Conservation (phyloP, 2,797 vertebrate genomes). For the Microchirus variegatus region DNA sequence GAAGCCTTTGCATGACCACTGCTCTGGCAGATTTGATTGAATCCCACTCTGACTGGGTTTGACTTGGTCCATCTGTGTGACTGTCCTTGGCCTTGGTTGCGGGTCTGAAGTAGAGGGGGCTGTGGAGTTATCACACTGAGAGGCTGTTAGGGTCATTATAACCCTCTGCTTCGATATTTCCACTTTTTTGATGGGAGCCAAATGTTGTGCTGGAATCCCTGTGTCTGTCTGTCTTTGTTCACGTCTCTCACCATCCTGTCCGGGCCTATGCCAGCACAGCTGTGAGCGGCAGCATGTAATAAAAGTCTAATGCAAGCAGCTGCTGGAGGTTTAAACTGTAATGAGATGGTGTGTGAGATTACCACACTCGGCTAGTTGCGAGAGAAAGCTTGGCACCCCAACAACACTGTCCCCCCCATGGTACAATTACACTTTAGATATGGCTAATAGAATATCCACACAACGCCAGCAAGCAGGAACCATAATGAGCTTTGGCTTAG, state of each 20-base stretch:
- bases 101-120: constrained; percentile 52
- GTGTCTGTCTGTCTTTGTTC: constrained; percentile 79
- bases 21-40: constrained; percentile 71
- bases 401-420: constrained; percentile 68
- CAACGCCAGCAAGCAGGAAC: constrained; percentile 76
- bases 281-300: constrained; percentile 84
- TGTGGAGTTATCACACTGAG: constrained; percentile 70
- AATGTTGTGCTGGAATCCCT: constrained; percentile 77
- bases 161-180: constrained; percentile 73
- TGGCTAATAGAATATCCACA: constrained; percentile 81
- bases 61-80: constrained; percentile 77
- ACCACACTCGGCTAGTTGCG: constrained; percentile 80
- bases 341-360: constrained; percentile 87
- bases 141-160: constrained; percentile 79
- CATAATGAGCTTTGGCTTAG: constrained; percentile 74
- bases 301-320: constrained; percentile 86
- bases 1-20: constrained; percentile 63
- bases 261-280: constrained; percentile 79
- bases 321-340: constrained; percentile 83
- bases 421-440: constrained; percentile 84
- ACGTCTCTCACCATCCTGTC: constrained; percentile 78
- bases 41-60: constrained; percentile 70
- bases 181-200: constrained; percentile 77
- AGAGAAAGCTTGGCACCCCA: constrained; percentile 77
- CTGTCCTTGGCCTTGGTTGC: constrained; percentile 75